Conservation (phyloP, 2,797 vertebrate genomes). For the Muraenolepis orangiensis region DNA sequence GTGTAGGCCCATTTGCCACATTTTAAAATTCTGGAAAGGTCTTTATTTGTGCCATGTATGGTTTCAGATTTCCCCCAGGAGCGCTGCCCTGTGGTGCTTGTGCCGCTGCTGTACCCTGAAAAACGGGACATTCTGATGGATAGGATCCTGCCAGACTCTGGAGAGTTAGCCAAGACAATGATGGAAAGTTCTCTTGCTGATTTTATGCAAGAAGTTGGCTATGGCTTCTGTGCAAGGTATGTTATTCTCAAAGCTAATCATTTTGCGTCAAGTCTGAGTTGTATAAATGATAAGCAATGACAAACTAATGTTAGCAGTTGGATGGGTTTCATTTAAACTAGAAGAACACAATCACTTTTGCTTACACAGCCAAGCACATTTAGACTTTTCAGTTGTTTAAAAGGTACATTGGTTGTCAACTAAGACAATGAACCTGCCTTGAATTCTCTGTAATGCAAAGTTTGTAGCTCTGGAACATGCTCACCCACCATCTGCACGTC, state of each 20-base stretch:
- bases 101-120: slow-evolving; percentile 99
- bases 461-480: not conserved
- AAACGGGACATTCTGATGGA: slow-evolving; percentile 99
- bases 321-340: not conserved
- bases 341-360: not conserved
- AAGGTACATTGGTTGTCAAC: not conserved
- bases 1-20: not conserved
- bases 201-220: slow-evolving; percentile 99
- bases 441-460: too few species aligned
- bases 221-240: slow-evolving; percentile 97
- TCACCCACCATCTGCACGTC: not conserved
- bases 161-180: slow-evolving; percentile 99
- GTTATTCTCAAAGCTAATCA: not conserved
- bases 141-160: slow-evolving; percentile 99
- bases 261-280: not conserved
- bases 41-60: not conserved
- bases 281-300: not conserved
- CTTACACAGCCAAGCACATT: not conserved
- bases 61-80: slow-evolving; percentile 97
- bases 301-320: not conserved
- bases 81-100: slow-evolving; percentile 99
- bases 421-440: not conserved
- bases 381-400: not conserved
- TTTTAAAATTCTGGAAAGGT: not conserved
- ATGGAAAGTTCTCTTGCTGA: slow-evolving; percentile 99